A percentile compares a stretch with the other conserved stretches of the same genome.
Evolutionary conservation across 2,113 vertebrate species (phyloP).

Genomic region (Oryzias curvinotus): DNA sequence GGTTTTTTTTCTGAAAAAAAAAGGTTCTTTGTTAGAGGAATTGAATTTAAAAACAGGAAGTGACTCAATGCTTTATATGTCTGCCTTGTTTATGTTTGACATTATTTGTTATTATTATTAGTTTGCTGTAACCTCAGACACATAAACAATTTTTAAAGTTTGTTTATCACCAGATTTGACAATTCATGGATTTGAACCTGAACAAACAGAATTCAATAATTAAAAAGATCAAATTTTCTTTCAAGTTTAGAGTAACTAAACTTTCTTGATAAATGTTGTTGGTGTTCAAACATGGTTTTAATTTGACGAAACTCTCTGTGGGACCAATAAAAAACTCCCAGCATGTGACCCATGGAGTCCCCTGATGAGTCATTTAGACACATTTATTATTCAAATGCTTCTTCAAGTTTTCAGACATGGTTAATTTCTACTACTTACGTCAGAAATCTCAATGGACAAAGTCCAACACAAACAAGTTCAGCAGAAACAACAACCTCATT

Average conservation of each 20-base stretch:
- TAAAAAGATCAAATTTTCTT: background rate
- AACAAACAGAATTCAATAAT: background rate
- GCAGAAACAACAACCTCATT: background rate
- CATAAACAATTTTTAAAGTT: no score
- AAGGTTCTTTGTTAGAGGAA: no score
- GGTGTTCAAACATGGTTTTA: background rate
- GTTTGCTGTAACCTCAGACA: no score
- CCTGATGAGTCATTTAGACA: constrained; percentile 8
- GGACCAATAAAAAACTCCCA: background rate
- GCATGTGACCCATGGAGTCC: background rate
- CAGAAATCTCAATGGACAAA: background rate
- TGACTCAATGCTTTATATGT: no score
- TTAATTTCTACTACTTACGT: background rate
- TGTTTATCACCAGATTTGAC: no score
- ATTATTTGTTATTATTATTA: no score
- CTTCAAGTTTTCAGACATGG: background rate
- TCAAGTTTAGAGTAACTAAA: background rate
- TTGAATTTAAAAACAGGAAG: no score
- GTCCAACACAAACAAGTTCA: background rate
- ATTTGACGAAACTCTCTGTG: background rate
- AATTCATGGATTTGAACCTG: no score
- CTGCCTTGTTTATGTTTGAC: no score
- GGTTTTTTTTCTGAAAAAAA: no score
- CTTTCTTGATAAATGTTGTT: background rate
- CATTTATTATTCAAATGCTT: constrained; percentile 15